Percentiles rank a stretch among this genome's conserved stretches.
Evolutionary conservation across 2,797 vertebrate genomes (phyloP).

Genomic region (Neoniphon sammara): DNA sequence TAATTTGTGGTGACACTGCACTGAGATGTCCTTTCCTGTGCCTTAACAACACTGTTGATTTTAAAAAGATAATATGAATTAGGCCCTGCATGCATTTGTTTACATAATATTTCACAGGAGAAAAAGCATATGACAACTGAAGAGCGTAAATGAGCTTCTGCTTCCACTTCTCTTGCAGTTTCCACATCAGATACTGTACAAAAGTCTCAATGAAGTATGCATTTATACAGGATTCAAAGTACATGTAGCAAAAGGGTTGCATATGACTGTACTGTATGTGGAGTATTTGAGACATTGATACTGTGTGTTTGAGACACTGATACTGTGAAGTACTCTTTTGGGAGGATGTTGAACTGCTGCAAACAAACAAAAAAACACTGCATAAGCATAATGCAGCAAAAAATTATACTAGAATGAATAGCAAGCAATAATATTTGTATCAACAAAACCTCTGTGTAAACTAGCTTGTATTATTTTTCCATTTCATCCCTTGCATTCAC

Average conservation of each 20-base stretch:
- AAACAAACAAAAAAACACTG: background rate
- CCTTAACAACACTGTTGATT: constrained; percentile 11
- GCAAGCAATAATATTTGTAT: background rate
- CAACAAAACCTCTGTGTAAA: background rate
- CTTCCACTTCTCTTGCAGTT: background rate
- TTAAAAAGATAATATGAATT: background rate
- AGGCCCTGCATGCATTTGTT: constrained; percentile 32
- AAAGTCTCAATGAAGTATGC: constrained; percentile 23
- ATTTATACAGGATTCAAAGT: constrained; percentile 33
- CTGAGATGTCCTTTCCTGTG: constrained; percentile 49
- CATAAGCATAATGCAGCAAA: background rate
- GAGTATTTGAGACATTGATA: constrained; percentile 45
- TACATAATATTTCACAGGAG: constrained; percentile 16
- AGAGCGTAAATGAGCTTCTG: background rate
- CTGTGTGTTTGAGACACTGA: constrained; percentile 52
- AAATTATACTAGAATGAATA: constrained; percentile 1
- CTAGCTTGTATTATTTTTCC: constrained; percentile 19
- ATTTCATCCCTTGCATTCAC: constrained; percentile 35
- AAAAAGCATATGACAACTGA: constrained; percentile 2
- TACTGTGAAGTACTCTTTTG: constrained; percentile 58
- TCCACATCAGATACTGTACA: background rate
- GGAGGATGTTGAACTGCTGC: constrained; percentile 24
- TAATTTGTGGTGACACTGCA: constrained; percentile 54
- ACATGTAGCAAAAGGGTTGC: constrained; percentile 9
- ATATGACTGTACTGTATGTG: background rate